Base-by-base conservation (phyloP, 2,113 vertebrate species). In the Eupsittula cactorum region DNA sequence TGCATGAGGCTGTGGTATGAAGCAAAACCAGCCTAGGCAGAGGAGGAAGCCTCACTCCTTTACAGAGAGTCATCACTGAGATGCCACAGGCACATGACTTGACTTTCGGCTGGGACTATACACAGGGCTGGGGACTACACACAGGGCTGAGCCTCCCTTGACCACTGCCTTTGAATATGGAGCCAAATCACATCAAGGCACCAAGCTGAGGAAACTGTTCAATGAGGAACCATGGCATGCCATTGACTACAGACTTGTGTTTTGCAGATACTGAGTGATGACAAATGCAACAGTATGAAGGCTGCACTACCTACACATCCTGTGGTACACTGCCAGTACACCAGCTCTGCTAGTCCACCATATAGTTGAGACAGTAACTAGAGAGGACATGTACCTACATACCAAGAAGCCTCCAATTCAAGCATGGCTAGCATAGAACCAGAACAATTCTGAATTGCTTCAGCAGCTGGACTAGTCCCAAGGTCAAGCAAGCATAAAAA, bases 31-130 rank as follows among this genome's bases (percentile, higher is more conserved):
- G 37, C 16, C 21, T 21, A 33, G 16, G 31, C 41, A 52, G 69
- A 64, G 12, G 17, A 87, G 28, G 17, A 87, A 49, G 14, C 7
- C 17, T 55, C 31, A 10, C 5, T 67, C 44, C n/a, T 77, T 31
- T 13, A 20, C 0, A 0, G 49, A 29, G n/a, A 82, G 31, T 25
- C 31, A 33, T 23, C 1, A 0, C 18, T 52, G n/a, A 57, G 33
- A 18, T 35, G 47, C 29, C 37, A 11, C 9, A 3, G 25, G 42
- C 12, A 16, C 16, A 10, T 31, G 11, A 18, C 4, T 23, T 24
- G 29, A 19, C 29, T 42, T 85, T 8, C 5, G 6, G 60, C 18
- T 47, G 59, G 46, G 73, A 28, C 52, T 37, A 10, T 2, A 10
- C 39, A 18, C 33, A 18, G 35, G 12, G 16, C 29, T 15, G 25